Evolutionary conservation across 30 jellyfish, hydroid and myxozoan species (phyloP), one percentile per base, ranked within the genome.

Genomic region (Mastigias papua): DNA sequence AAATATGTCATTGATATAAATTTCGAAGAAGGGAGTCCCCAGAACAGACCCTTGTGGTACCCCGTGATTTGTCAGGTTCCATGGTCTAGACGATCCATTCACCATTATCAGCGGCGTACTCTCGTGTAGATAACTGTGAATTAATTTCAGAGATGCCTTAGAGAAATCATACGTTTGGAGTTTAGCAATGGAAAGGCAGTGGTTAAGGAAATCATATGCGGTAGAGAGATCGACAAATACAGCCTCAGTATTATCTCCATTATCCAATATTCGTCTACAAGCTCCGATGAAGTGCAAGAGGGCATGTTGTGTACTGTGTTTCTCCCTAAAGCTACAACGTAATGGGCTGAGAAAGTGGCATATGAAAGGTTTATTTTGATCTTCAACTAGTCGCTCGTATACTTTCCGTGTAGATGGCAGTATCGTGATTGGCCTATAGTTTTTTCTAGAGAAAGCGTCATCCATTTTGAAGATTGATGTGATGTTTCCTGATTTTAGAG

Each of bases 291-390:
- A 42, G 11, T 22, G 50, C 13, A 80, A 37, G 0, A 80, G 69
- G 0, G 81, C 68, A 60, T 80, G 90, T 51, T 80, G 90, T 19
- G 70, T n/a, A 48, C 46, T 62, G 42, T 80, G 67, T 1, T 33
- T 42, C 29, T 58, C 62, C 8, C 90, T 20, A 80, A 58, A 80
- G 63, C 77, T 64, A 35, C 76, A 77, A 1, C 50, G 62, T 48
- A 77, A 23, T 3, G 76, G 63, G 51, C 0, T 49, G 63, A 77
- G 63, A 54, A 77, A 77, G 62, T 62, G 20, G 29, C 10, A 1
- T 23, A n/a, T 77, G 13, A 19, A 77, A 60, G 88, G 76, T 29
- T 49, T 26, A 8, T 49, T 23, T 33, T 77, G 88, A 54, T 29
- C 11, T 60, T 77, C 77, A 76, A 7, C 51, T 49, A 73, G 27